Base-by-base conservation (phyloP, 2,888 invertebrate genomes). In the Mythimna loreyi region DNA sequence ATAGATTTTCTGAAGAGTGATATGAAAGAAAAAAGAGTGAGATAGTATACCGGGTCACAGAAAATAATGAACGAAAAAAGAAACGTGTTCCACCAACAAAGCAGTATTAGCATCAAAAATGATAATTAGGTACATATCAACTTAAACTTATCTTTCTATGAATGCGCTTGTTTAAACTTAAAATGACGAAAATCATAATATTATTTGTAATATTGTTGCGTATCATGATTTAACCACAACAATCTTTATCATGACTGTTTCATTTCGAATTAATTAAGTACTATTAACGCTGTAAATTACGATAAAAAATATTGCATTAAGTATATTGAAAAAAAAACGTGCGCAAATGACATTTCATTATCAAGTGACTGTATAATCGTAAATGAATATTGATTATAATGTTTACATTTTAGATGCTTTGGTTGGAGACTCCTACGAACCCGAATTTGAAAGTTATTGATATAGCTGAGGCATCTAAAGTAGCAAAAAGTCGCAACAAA, bases 391-490 rank as follows among this genome's bases (percentile, higher is more conserved):
- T 4, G 28, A 25, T 25, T n/a, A n/a, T n/a, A n/a, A 2, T 36
- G 5, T 47, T 79, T 78, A 77, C 78, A 75, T 95, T 96, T 53
- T 86, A 98, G 98, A 94, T 98, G 92, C 96, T 99, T 50, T 99
- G 99, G 99, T 92, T 99, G 74, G 99, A 99, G 93, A 98, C 98
- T 0, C 99, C 99, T 0, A 99, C 99, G n/a, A 99, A 99, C 95
- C 99, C 99, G 0, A 94, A 98, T 13, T 92, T 99, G 82, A 98
- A 98, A 96, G 96, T 99, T n/a, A 96, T 97, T 13, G 99, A 99
- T 90, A 98, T 99, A 64, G 96, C 96, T 85, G 97, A 96, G 0
- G 95, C 98, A 43, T 91, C 97, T 0, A 96, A 97, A 69, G 50
- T 89, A 36, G 93, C 97, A 1, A 96, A 97, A 59, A 62, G 40